Conservation (phyloP, 2,113 vertebrate genomes). For the Clarias batrachus region DNA sequence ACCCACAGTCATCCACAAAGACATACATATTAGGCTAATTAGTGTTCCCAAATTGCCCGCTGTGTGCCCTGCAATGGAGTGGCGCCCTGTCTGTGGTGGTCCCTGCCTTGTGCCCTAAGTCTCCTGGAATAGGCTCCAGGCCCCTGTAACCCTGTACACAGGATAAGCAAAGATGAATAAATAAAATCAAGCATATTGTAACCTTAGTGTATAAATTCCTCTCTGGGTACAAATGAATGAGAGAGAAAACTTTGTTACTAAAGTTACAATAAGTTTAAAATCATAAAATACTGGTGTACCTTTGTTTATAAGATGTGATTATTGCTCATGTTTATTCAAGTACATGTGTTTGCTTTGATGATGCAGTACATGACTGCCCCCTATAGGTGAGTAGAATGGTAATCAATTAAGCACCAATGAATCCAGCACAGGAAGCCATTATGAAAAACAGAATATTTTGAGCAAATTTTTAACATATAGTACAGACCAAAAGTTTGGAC, state of each 20-base stretch:
- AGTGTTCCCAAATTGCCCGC: too few species aligned
- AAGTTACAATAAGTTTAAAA: background rate
- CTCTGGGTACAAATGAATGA: conserved; percentile 8
- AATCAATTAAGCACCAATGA: background rate
- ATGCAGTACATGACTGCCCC: conserved; percentile 68
- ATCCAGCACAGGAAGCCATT: background rate
- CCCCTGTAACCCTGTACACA: too few species aligned
- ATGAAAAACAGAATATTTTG: conserved; percentile 7
- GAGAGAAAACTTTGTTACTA: background rate
- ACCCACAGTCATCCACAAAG: too few species aligned
- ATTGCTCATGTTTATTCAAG: background rate
- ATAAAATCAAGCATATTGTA: background rate
- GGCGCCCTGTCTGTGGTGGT: too few species aligned
- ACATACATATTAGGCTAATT: too few species aligned
- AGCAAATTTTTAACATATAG: background rate
- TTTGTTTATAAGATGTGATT: conserved; percentile 2
- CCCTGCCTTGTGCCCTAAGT: too few species aligned
- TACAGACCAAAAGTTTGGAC: too few species aligned
- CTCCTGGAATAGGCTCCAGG: too few species aligned
- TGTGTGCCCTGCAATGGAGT: too few species aligned
- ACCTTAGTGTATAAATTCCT: background rate
- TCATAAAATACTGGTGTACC: background rate
- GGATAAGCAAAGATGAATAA: too few species aligned
- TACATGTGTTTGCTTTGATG: conserved; percentile 23
- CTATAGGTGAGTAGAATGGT: conserved; percentile 54